Percentiles rank a stretch among this genome's conserved stretches.
phyloP scores from a whole-genome alignment of 2,888 invertebrate genomes.

The Caenorhabditis zanzibari region DNA sequence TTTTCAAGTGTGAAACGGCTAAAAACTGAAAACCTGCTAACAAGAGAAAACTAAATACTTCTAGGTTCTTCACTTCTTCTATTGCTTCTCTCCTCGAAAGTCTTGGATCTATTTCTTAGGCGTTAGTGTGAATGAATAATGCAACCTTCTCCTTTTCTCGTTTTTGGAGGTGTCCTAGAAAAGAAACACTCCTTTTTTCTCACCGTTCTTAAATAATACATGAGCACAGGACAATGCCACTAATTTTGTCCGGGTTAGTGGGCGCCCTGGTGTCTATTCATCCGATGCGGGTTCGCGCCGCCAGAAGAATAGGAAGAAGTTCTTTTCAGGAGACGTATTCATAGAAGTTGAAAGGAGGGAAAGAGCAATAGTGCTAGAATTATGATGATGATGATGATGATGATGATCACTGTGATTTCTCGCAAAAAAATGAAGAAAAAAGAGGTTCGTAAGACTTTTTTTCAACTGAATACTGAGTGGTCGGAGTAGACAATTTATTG shows the following conservation, averaged over 20 bases:
- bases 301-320: constrained; percentile 12
- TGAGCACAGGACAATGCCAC: constrained; percentile 41
- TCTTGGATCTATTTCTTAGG: constrained; percentile 13
- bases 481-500: too few relatives aligned
- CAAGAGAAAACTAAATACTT: constrained; percentile 8
- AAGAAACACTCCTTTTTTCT: constrained; percentile 28
- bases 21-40: background rate
- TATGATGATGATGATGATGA: background rate
- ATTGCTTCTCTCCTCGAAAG: background rate
- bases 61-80: background rate
- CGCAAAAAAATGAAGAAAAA: background rate
- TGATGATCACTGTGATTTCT: constrained; percentile 18
- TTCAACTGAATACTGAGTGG: background rate
- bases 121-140: constrained; percentile 44
- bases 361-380: background rate
- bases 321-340: constrained; percentile 1
- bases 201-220: constrained; percentile 47
- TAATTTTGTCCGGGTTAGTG: constrained; percentile 30
- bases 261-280: constrained; percentile 36
- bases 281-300: background rate
- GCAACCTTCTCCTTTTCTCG: constrained; percentile 11
- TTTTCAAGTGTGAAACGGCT: background rate
- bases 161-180: constrained; percentile 22
- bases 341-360: background rate
- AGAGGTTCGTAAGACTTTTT: background rate